Evolutionary conservation across 1,140 invertebrate species (phyloP).

Genomic region (Trichonephila clavipes): DNA sequence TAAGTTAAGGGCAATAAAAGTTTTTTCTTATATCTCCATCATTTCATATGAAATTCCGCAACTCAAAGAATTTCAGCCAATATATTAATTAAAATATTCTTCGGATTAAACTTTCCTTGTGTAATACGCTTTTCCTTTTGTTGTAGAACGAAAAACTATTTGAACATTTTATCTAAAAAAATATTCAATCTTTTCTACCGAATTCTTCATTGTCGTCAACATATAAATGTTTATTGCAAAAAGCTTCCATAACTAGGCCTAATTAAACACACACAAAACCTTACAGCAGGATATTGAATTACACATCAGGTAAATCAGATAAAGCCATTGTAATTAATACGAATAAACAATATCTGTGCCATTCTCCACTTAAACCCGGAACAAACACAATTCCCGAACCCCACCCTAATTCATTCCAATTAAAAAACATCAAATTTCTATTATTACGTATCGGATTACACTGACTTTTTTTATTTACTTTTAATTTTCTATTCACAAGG

Average conservation of each 20-base stretch:
- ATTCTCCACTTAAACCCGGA: not conserved
- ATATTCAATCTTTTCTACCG: too few relatives aligned
- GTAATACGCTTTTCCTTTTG: too few relatives aligned
- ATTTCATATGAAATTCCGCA: too few relatives aligned
- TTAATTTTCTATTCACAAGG: not conserved
- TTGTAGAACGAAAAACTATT: too few relatives aligned
- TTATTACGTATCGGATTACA: not conserved
- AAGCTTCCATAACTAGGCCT: not conserved
- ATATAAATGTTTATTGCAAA: not conserved
- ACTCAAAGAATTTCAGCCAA: too few relatives aligned
- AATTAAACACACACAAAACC: not conserved
- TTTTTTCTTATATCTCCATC: too few relatives aligned
- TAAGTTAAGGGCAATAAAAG: too few relatives aligned
- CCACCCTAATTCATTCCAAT: not conserved
- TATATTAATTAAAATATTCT: too few relatives aligned
- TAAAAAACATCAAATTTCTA: not conserved
- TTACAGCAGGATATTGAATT: not conserved
- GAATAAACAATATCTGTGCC: not conserved
- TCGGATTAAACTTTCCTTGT: too few relatives aligned
- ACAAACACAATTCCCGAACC: not conserved
- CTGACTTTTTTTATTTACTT: too few relatives aligned
- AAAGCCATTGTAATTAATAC: not conserved
- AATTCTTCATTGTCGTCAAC: not conserved
- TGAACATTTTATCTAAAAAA: too few relatives aligned
- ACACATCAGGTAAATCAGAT: not conserved